Evolutionary conservation across 2,113 vertebrate genomes (phyloP), one percentile per base, ranked within the genome.

Genomic region (Nesoenas mayeri): DNA sequence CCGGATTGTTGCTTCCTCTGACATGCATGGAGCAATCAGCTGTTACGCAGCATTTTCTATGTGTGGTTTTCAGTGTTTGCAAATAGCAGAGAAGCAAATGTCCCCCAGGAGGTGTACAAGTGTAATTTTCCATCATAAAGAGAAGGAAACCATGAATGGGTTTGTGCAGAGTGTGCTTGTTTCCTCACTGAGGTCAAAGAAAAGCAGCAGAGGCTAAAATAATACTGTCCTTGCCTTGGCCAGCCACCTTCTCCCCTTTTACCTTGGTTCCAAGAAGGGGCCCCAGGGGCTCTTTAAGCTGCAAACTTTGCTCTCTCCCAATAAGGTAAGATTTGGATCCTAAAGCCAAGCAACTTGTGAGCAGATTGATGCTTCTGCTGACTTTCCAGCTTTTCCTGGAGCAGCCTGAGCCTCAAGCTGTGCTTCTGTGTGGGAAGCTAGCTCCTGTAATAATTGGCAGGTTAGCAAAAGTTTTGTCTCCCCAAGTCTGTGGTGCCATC

Each of bases 41-140:
- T 58, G 47, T 51, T 28, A 16, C 10, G 4, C 11, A 36, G 26
- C 11, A 3, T 36, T 79, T 79, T 31, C 38, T 74, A 3, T 15
- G 32, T 1, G 0, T 50, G 48, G 57, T 25, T 92, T 82, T 60
- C 47, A 17, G 54, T 36, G 50, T 65, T 75, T 72, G 82, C 40
- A 79, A 92, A 90, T 34, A 90, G 51, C 21, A 54, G 69, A 51
- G 47, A 80, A 91, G 86, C 51, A 80, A 83, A 77, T 3, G 7
- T 73, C 47, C 61, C 79, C 36, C n/a, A 31, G 83, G 79, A 88
- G 80, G 67, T 29, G 69, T 71, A 29, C 85, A 88, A 96, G 64
- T 48, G 38, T 22, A 64, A 78, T 94, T 89, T 91, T 89, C 80
- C 64, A 74, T 61, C 8, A 1, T 61, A 66, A 85, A 83, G 71